Percentiles rank a stretch among this genome's conserved stretches.
These are phyloP conservation scores for Rhinoderma darwinii DNA, from an alignment of 2,113 vertebrate species.

Conservation along the genomic window DNA sequence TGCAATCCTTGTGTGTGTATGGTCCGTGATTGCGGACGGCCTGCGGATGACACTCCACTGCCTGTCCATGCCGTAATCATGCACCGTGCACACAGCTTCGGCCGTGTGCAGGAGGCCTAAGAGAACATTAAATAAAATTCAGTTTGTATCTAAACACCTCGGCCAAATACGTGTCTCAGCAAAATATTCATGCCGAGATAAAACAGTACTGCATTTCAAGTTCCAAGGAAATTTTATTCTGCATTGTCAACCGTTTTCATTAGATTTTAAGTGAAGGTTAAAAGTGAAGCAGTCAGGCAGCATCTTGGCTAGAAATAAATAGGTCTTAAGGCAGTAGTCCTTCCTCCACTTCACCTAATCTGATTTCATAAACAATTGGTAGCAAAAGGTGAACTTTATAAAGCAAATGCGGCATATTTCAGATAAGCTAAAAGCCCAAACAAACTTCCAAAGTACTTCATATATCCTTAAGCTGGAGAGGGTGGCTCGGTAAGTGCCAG, in stretches of 20 bases:
- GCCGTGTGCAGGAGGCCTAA: no score
- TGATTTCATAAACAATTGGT: background rate
- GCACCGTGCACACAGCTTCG: no score
- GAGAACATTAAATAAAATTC: background rate
- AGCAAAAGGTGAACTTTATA: background rate
- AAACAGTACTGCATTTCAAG: background rate
- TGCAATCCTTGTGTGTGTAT: no score
- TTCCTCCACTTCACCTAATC: background rate
- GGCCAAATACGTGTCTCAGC: background rate
- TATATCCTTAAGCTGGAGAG: background rate
- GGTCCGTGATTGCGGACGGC: no score
- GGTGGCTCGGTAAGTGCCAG: no score
- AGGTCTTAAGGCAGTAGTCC: background rate
- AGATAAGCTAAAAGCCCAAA: background rate
- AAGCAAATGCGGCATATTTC: background rate
- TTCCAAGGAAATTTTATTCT: background rate
- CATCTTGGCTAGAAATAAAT: background rate
- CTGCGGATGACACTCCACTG: no score
- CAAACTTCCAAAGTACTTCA: background rate
- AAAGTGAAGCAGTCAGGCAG: background rate
- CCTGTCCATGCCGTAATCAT: no score
- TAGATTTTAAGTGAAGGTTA: background rate
- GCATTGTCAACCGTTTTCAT: background rate
- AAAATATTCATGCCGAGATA: background rate
- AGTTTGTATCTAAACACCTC: background rate